These are phyloP conservation scores for Pasiphila rectangulata DNA, from an alignment of 2,888 invertebrate species.

Conservation along the genomic window DNA sequence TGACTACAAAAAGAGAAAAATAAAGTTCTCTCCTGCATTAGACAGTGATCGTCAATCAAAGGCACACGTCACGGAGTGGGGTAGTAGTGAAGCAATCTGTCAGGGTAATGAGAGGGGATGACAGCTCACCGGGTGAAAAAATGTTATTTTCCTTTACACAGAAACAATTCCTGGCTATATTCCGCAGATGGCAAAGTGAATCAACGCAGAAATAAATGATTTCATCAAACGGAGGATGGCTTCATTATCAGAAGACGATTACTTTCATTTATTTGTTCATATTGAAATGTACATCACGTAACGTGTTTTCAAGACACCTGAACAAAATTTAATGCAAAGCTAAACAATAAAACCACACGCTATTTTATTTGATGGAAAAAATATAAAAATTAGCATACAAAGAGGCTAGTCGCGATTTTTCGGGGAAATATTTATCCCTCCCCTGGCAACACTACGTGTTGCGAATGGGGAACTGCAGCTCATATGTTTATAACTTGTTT, in stretches of 20 bases:
- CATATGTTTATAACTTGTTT: slow-evolving; percentile 52
- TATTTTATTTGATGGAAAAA: slow-evolving; percentile 57
- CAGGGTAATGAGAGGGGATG: slow-evolving; percentile 50
- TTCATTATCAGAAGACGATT: too few species aligned
- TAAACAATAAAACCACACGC: slow-evolving; percentile 63
- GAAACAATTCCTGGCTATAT: slow-evolving; percentile 2
- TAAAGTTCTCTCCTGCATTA: slow-evolving; percentile 1
- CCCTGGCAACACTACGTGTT: slow-evolving; percentile 72
- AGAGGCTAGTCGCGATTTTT: slow-evolving; percentile 62
- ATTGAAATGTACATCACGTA: slow-evolving; percentile 15
- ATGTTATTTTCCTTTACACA: slow-evolving; percentile 23
- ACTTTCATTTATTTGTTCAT: too few species aligned
- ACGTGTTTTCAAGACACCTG: slow-evolving; percentile 60
- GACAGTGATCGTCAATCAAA: slow-evolving; percentile 48
- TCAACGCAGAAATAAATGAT: too few species aligned
- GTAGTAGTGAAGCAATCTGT: slow-evolving; percentile 54
- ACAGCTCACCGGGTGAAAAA: slow-evolving; percentile 40
- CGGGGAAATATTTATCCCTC: slow-evolving; percentile 69
- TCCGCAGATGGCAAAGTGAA: neutral
- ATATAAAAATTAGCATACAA: slow-evolving; percentile 75
- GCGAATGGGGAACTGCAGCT: slow-evolving; percentile 53
- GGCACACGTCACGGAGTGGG: slow-evolving; percentile 23
- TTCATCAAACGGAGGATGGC: too few species aligned
- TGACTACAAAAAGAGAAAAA: slow-evolving; percentile 9
- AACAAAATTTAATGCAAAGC: slow-evolving; percentile 38